These are phyloP conservation scores for Phrynocephalus versicolor DNA, from an alignment of 2,113 vertebrate species.

Conservation along the genomic window DNA sequence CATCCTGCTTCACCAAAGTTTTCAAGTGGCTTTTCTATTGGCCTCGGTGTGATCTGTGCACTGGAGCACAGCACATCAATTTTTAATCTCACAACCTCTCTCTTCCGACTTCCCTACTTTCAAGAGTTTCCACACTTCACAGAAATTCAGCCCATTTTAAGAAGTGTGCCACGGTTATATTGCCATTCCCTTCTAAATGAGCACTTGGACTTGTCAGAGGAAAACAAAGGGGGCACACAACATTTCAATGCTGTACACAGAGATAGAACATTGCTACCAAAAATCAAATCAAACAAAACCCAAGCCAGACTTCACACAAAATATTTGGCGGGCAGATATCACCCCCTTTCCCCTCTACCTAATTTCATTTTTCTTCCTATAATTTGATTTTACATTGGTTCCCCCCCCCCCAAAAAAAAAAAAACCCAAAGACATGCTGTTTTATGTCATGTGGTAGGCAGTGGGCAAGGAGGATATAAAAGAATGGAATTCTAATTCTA, in stretches of 20 bases:
- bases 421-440: conserved; percentile 32
- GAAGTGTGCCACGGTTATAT: conserved; percentile 32
- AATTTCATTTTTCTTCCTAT: conserved; percentile 50
- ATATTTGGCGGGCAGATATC: conserved; percentile 17
- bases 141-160: conserved; percentile 57
- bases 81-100: conserved; percentile 62
- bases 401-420: too few species aligned
- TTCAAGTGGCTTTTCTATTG: conserved; percentile 52
- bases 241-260: background rate
- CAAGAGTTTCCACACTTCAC: conserved; percentile 43
- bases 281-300: too few species aligned
- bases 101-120: conserved; percentile 37
- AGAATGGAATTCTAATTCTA: background rate
- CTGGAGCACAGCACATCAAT: conserved; percentile 56
- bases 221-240: conserved; percentile 39
- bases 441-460: background rate
- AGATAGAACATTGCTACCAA: conserved; percentile 30
- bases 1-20: conserved; percentile 48
- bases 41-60: conserved; percentile 56
- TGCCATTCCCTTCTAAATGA: conserved; percentile 33
- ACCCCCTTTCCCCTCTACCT: conserved; percentile 16
- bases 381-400: conserved; percentile 37
- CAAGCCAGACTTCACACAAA: conserved; percentile 15
- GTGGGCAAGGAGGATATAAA: background rate
- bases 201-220: conserved; percentile 38